These are phyloP conservation scores for Delphinus delphis DNA, from an alignment of 2,113 vertebrate species.

Conservation along the genomic window DNA sequence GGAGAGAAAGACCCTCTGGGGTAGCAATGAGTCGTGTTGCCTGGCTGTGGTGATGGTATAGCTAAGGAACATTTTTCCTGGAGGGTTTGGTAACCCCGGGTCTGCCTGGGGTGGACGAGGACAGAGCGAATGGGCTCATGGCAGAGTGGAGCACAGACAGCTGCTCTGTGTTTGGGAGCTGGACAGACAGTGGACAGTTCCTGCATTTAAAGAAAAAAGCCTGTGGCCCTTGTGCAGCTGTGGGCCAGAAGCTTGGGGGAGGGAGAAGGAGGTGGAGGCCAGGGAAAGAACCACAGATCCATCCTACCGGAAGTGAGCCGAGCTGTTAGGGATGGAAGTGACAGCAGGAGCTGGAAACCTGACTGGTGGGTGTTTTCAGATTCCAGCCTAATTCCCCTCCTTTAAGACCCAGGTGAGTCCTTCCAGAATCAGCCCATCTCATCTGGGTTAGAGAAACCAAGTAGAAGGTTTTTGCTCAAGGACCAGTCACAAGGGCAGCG, in stretches of 20 bases:
- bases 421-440: background rate
- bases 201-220: background rate
- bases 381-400: background rate
- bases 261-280: background rate
- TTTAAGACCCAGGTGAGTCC: background rate
- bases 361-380: background rate
- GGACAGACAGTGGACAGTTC: background rate
- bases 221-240: background rate
- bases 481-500: background rate
- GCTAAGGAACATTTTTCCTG: background rate
- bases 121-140: background rate
- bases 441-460: background rate
- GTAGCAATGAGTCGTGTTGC: accelerated
- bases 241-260: background rate
- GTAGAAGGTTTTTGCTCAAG: background rate
- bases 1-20: background rate
- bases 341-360: background rate
- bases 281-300: accelerated
- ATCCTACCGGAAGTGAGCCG: accelerated
- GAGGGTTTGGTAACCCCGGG: no score
- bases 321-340: accelerated
- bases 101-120: background rate
- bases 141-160: accelerated
- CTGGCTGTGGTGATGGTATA: background rate
- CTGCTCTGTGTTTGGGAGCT: accelerated